Evolutionary conservation across 2,113 vertebrate species (phyloP).

Genomic region (Melanostigma gelatinosum): DNA sequence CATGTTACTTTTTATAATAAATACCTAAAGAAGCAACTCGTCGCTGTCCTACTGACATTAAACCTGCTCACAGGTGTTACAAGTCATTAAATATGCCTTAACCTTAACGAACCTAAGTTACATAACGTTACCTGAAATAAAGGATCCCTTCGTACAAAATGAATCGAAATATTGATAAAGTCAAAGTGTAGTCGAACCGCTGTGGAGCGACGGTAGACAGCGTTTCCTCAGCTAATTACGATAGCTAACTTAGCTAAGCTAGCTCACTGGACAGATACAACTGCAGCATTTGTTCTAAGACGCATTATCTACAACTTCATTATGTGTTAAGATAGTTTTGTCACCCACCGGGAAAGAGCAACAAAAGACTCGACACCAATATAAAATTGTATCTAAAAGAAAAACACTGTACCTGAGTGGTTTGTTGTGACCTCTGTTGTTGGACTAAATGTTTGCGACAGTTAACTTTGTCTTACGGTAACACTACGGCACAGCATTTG

Average conservation of each 20-base stretch:
- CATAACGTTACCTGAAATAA: background rate
- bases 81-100: background rate
- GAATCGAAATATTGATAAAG: background rate
- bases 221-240: background rate
- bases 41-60: background rate
- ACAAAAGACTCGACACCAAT: rapidly evolving
- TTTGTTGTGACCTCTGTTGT: conserved; percentile 77
- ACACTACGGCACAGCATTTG: conserved; percentile 2
- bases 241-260: background rate
- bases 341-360: rapidly evolving
- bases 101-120: background rate
- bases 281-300: background rate
- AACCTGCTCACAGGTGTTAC: background rate
- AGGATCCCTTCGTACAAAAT: background rate
- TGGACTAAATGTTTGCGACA: conserved; percentile 41
- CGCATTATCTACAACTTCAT: rapidly evolving
- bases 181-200: background rate
- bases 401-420: conserved; percentile 49
- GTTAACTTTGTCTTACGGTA: background rate
- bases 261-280: background rate
- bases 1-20: background rate
- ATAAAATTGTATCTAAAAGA: background rate
- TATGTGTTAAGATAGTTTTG: background rate
- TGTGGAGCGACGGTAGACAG: background rate
- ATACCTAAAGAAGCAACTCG: background rate